These are phyloP conservation scores for Nannoperca obscura DNA, from an alignment of 2,797 vertebrate genomes.

Conservation along the genomic window DNA sequence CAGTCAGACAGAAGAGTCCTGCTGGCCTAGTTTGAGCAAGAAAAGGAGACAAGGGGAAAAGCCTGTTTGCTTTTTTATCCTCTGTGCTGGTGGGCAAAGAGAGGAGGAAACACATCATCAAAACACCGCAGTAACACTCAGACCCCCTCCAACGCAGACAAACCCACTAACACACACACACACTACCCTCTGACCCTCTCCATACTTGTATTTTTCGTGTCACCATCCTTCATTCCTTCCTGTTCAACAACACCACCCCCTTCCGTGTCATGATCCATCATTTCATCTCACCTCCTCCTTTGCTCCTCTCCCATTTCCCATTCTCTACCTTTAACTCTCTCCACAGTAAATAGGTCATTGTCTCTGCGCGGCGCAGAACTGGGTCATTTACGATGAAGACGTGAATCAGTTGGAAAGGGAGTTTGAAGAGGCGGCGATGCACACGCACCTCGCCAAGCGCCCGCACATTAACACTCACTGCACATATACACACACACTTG, in stretches of 20 bases:
- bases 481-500: conserved; percentile 3
- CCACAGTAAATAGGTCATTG: conserved; percentile 75
- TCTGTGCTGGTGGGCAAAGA: conserved; percentile 23
- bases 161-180: conserved; percentile 15
- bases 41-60: conserved; percentile 35
- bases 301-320: neutral
- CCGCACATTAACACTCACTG: neutral
- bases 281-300: conserved; percentile 5
- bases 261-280: conserved; percentile 35
- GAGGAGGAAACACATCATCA: conserved; percentile 60
- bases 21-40: conserved; percentile 59
- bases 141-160: conserved; percentile 21
- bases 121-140: conserved; percentile 23
- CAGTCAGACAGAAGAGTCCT: conserved; percentile 47
- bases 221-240: conserved; percentile 31
- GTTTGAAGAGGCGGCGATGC: conserved; percentile 40
- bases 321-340: conserved; percentile 54
- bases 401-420: conserved; percentile 58
- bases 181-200: conserved; percentile 32
- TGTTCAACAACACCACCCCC: conserved; percentile 37
- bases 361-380: conserved; percentile 65
- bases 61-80: conserved; percentile 53
- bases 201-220: conserved; percentile 31
- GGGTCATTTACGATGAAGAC: conserved; percentile 72
- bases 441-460: conserved; percentile 10